A percentile compares a stretch with the other conserved stretches of the same genome.
phyloP scores from a whole-genome alignment of 2,113 vertebrate genomes.

The Scalopus aquaticus region DNA sequence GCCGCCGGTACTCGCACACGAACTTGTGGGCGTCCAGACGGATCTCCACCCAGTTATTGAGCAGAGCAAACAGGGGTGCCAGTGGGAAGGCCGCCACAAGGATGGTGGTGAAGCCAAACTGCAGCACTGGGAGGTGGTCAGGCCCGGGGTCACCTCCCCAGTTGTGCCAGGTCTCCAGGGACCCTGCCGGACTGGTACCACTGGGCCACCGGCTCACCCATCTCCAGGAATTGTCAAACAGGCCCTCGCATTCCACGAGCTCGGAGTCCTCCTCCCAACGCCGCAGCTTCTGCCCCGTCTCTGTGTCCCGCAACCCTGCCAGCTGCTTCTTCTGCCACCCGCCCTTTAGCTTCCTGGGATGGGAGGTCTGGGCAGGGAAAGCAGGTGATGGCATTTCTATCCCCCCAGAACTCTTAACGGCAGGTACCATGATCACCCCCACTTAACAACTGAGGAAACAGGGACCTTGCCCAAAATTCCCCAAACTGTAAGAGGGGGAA shows the following conservation, averaged over 20 bases:
- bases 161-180: neutral
- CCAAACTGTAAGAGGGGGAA: neutral
- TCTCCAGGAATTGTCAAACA: slow-evolving; percentile 89
- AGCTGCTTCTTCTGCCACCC: slow-evolving; percentile 85
- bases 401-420: neutral
- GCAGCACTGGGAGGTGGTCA: slow-evolving; percentile 80
- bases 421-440: neutral
- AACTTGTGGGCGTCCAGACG: slow-evolving; percentile 88
- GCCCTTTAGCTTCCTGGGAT: slow-evolving; percentile 87
- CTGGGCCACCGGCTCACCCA: no score
- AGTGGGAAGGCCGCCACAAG: slow-evolving; percentile 88
- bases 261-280: slow-evolving; percentile 88
- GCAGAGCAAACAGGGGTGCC: slow-evolving; percentile 86
- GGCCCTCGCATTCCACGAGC: slow-evolving; percentile 86
- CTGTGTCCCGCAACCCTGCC: slow-evolving; percentile 76
- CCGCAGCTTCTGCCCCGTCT: slow-evolving; percentile 76
- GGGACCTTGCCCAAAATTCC: neutral
- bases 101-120: slow-evolving; percentile 90
- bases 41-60: slow-evolving; percentile 89
- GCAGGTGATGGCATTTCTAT: neutral
- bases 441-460: neutral
- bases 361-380: neutral
- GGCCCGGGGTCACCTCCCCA: neutral
- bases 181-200: no score
- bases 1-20: slow-evolving; percentile 85